Conservation (phyloP, 1,140 invertebrate genomes). For the Drosophila quadrilineata region DNA sequence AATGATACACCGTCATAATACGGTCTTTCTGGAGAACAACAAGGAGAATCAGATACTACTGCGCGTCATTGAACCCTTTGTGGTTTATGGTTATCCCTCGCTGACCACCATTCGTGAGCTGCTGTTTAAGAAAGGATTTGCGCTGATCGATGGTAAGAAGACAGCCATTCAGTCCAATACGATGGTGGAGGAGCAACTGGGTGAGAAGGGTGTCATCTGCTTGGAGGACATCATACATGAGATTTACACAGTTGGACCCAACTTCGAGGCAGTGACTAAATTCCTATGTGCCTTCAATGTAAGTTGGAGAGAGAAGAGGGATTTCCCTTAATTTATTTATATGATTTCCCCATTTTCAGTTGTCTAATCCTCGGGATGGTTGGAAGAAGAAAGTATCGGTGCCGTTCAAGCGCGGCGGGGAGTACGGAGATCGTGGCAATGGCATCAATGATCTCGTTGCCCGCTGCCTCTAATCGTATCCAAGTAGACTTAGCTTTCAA, state of each 20-base stretch:
- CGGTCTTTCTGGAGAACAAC: constrained; percentile 72
- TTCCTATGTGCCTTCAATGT: constrained; percentile 71
- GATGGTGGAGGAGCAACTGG: constrained; percentile 72
- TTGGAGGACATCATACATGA: constrained; percentile 81
- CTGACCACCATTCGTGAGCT: constrained; percentile 69
- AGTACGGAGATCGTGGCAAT: constrained; percentile 72
- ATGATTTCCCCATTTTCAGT: constrained; percentile 26
- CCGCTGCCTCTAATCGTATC: constrained; percentile 62
- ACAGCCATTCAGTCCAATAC: constrained; percentile 77
- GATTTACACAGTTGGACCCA: constrained; percentile 76
- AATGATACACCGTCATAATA: constrained; percentile 59
- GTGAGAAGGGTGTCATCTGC: constrained; percentile 74
- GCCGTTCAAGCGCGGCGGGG: constrained; percentile 69
- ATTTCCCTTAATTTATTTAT: not conserved
- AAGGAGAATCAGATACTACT: constrained; percentile 73
- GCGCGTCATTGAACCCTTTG: constrained; percentile 78
- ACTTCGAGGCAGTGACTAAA: constrained; percentile 60
- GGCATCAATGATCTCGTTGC: constrained; percentile 71
- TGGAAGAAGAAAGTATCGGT: constrained; percentile 78
- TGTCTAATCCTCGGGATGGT: constrained; percentile 74
- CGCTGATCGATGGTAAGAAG: constrained; percentile 64
- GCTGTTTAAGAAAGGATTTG: constrained; percentile 80
- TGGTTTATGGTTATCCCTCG: constrained; percentile 72
- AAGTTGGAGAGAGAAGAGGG: not conserved
- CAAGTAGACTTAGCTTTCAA: constrained; percentile 47